These are phyloP conservation scores for Linnaemya vulpina DNA, from an alignment of 2,888 invertebrate genomes.

Conservation along the genomic window DNA sequence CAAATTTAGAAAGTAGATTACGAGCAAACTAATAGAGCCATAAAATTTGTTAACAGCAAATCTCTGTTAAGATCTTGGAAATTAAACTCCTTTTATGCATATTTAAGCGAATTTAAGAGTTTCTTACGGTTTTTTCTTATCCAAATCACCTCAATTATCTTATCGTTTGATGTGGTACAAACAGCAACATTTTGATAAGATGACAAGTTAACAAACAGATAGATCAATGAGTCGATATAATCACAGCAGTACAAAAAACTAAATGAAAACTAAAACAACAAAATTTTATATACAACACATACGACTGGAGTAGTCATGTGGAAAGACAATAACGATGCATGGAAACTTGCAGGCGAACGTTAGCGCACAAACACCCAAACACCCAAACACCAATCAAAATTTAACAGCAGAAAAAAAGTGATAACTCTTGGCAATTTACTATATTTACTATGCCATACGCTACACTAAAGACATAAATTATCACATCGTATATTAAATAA, in stretches of 20 bases:
- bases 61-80: slow-evolving; percentile 40
- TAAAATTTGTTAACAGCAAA: slow-evolving; percentile 42
- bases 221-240: slow-evolving; percentile 66
- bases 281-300: background rate
- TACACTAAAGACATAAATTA: slow-evolving; percentile 69
- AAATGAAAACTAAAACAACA: slow-evolving; percentile 5
- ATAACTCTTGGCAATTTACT: slow-evolving; percentile 61
- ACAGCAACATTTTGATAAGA: slow-evolving; percentile 65
- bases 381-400: slow-evolving; percentile 61
- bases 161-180: slow-evolving; percentile 55
- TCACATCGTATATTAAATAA: slow-evolving; percentile 70
- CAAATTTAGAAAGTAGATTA: slow-evolving; percentile 48
- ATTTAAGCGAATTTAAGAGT: slow-evolving; percentile 25
- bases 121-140: slow-evolving; percentile 25
- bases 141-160: slow-evolving; percentile 61
- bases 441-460: slow-evolving; percentile 52
- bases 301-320: slow-evolving; percentile 14
- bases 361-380: background rate
- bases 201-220: slow-evolving; percentile 70
- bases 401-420: slow-evolving; percentile 58
- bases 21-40: slow-evolving; percentile 36
- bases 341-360: slow-evolving; percentile 2
- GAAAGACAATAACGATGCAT: slow-evolving; percentile 4
- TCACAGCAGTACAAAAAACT: slow-evolving; percentile 29
- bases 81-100: slow-evolving; percentile 40